Conservation (phyloP, 2,797 vertebrate species). For the Buceros bicornis region DNA sequence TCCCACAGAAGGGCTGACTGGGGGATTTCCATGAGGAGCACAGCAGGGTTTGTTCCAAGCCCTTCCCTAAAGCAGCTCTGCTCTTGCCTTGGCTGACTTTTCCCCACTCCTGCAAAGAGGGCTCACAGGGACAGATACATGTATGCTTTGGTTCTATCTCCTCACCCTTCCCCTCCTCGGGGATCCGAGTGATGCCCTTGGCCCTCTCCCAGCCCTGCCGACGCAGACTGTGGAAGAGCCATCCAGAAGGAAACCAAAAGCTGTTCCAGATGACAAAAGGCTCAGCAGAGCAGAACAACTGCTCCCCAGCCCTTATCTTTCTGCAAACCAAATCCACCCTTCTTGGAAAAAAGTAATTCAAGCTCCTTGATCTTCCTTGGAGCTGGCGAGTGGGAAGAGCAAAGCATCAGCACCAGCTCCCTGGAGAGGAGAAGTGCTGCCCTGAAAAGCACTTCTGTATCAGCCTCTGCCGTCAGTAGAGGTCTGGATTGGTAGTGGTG, state of each 20-base stretch:
- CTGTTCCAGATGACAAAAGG: conserved; percentile 40
- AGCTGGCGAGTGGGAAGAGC: not conserved
- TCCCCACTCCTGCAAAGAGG: not conserved
- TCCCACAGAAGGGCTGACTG: not conserved
- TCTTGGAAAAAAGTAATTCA: conserved; percentile 46
- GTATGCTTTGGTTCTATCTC: not conserved
- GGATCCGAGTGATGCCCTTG: not conserved
- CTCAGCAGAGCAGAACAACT: not conserved
- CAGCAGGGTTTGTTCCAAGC: not conserved
- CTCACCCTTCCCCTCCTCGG: not conserved
- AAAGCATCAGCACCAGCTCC: not conserved
- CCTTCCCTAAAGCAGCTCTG: not conserved
- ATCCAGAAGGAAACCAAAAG: conserved; percentile 20
- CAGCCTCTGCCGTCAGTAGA: not conserved
- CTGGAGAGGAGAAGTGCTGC: not conserved
- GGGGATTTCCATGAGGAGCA: fast-evolving
- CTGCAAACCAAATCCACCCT: conserved; percentile 39
- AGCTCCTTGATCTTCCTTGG: not conserved
- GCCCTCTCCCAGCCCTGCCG: not conserved
- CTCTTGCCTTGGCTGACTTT: not conserved
- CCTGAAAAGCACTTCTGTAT: conserved; percentile 44
- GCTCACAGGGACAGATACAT: not conserved
- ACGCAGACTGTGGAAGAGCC: not conserved
- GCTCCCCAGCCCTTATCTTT: conserved; percentile 6
- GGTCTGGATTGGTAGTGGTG: conserved; percentile 8